These are phyloP conservation scores for Brachyhypopomus occidentalis DNA, from an alignment of 2,113 vertebrate species.

Conservation along the genomic window DNA sequence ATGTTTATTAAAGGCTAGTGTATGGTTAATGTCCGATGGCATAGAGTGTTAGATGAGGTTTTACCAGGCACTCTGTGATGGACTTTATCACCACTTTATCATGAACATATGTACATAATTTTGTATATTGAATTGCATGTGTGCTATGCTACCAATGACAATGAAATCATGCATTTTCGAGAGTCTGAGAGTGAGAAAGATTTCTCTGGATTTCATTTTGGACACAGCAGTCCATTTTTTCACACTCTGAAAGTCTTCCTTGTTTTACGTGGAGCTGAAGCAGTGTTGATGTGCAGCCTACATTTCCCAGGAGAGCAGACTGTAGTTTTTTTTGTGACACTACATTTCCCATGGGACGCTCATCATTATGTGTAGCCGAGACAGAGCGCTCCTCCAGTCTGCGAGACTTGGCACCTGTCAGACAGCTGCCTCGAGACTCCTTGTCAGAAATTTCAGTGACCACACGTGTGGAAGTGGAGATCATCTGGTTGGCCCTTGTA, in stretches of 20 bases:
- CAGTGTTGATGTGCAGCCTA: slow-evolving; percentile 31
- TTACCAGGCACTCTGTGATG: slow-evolving; percentile 22
- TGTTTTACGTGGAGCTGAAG: slow-evolving; percentile 25
- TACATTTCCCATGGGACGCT: slow-evolving; percentile 7
- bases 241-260: slow-evolving; percentile 55
- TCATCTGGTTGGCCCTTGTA: background rate
- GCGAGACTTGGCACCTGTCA: slow-evolving; percentile 5
- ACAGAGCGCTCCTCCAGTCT: background rate
- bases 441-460: background rate
- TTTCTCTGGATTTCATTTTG: slow-evolving; percentile 54
- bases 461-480: background rate
- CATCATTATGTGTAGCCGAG: background rate
- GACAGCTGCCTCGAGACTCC: background rate
- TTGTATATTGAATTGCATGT: slow-evolving; percentile 73
- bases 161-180: slow-evolving; percentile 70
- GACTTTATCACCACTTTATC: slow-evolving; percentile 41
- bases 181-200: slow-evolving; percentile 62
- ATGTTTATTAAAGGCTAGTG: slow-evolving; percentile 48
- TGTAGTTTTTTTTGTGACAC: slow-evolving; percentile 21
- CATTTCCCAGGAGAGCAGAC: background rate
- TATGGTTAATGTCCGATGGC: slow-evolving; percentile 27
- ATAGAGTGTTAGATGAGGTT: slow-evolving; percentile 27
- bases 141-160: slow-evolving; percentile 68
- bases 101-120: slow-evolving; percentile 64
- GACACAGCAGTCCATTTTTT: slow-evolving; percentile 36